Evolutionary conservation across 2,113 vertebrate genomes (phyloP), one percentile per base, ranked within the genome.

Genomic region (Phrynosoma blainvillii): DNA sequence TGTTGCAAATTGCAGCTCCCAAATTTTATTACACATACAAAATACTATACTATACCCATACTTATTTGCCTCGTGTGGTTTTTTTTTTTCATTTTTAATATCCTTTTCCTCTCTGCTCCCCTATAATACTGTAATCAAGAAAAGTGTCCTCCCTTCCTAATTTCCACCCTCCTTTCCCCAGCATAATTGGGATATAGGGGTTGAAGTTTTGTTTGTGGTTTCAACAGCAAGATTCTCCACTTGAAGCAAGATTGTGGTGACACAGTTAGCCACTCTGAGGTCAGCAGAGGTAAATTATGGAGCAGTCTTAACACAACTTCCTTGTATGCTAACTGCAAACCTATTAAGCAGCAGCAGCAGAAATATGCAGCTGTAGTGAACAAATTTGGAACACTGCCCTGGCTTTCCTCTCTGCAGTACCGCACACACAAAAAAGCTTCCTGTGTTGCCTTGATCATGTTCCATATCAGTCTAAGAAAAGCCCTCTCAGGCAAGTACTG

Each of bases 261-360:
- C 0, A 32, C 0, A 77, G 1, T 1, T 21, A 84, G 27, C 3
- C 73, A 78, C 30, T 62, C 2, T 59, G n/a, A 89, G 65, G 47
- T 87, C 32, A 89, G 30, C 32, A 79, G 89, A 90, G 13, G 3
- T 9, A 23, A 88, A 86, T 79, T 66, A 79, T 70, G 40, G 36
- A 12, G 85, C 25, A 81, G n/a, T 6, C 76, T 30, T 81, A 89
- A 81, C 4, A 30, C 87, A 84, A 62, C 32, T 25, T 79, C 54
- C 40, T 78, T 79, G 40, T 79, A 79, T 62, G 18, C 52, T 79
- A 84, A 87, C 85, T 32, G 12, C 80, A 83, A 79, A 88, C 25
- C 76, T 82, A 76, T 88, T 88, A 83, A 83, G 71, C 73, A 88
- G 62, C 42, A 65, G 68, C 79, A 82, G 40, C 47, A 87, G 40